phyloP scores from a whole-genome alignment of 2,113 vertebrate species.

The Tursiops truncatus region DNA sequence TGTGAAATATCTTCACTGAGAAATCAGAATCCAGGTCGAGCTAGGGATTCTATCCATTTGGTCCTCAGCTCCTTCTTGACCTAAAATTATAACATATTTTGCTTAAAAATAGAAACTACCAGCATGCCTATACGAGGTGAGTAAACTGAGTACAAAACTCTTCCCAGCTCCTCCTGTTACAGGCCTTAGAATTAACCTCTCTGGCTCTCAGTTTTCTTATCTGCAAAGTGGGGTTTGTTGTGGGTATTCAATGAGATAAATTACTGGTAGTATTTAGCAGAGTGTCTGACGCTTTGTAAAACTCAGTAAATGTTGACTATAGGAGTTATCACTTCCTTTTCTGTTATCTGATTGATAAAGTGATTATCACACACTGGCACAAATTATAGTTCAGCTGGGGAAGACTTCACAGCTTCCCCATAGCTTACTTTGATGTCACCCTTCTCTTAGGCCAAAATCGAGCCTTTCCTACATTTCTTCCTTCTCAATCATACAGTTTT shows the following conservation, averaged over 20 bases:
- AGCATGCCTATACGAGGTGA: neutral
- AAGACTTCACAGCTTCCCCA: neutral
- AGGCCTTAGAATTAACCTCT: neutral
- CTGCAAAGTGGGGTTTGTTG: neutral
- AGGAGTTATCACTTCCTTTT: neutral
- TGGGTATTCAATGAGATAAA: neutral
- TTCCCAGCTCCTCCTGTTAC: neutral
- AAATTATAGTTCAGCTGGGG: neutral
- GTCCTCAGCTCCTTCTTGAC: neutral
- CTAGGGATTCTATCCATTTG: neutral
- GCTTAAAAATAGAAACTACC: neutral
- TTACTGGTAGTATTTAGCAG: neutral
- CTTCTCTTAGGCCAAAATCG: neutral
- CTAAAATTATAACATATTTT: neutral
- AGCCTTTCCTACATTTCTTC: neutral
- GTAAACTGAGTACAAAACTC: neutral
- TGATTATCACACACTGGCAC: neutral
- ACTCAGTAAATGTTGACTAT: neutral
- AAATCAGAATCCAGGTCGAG: conserved; percentile 56
- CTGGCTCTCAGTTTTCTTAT: neutral
- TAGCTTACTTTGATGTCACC: neutral
- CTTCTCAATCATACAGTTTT: neutral
- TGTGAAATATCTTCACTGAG: conserved; percentile 26
- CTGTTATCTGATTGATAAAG: neutral
- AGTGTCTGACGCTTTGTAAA: neutral